phyloP scores from a whole-genome alignment of 2,113 vertebrate species.

The Clarias magur region DNA sequence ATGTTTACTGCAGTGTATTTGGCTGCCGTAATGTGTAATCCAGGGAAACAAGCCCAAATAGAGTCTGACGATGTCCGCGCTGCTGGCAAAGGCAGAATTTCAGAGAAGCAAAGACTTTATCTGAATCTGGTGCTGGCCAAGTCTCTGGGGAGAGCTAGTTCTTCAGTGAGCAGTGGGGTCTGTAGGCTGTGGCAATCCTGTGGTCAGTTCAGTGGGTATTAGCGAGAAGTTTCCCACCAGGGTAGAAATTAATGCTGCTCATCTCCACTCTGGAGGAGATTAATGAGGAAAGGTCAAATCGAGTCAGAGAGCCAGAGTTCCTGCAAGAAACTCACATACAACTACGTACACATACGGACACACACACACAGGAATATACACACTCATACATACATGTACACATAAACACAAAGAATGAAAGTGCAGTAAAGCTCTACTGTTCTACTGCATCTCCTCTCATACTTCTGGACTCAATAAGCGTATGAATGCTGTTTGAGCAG shows the following conservation, averaged over 20 bases:
- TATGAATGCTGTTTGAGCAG: constrained; percentile 41
- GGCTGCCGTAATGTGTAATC: constrained; percentile 36
- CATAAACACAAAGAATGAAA: constrained; percentile 6
- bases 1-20: constrained; percentile 18
- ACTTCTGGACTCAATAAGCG: constrained; percentile 25
- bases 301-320: constrained; percentile 28
- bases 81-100: constrained; percentile 30
- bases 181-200: constrained; percentile 31
- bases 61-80: constrained; percentile 18
- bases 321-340: constrained; percentile 1
- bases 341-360: background rate
- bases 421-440: background rate
- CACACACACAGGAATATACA: background rate
- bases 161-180: constrained; percentile 33
- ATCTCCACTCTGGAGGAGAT: constrained; percentile 65
- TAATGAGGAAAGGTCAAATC: constrained; percentile 56
- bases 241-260: constrained; percentile 63
- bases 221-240: constrained; percentile 50
- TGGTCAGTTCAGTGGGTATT: constrained; percentile 47
- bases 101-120: constrained; percentile 28
- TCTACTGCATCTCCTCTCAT: constrained; percentile 3
- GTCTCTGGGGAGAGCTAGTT: constrained; percentile 25
- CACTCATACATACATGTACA: background rate
- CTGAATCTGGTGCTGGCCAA: constrained; percentile 27
- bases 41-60: constrained; percentile 27